Conservation (phyloP, 2,797 vertebrate genomes). For the Cynopterus sphinx region DNA sequence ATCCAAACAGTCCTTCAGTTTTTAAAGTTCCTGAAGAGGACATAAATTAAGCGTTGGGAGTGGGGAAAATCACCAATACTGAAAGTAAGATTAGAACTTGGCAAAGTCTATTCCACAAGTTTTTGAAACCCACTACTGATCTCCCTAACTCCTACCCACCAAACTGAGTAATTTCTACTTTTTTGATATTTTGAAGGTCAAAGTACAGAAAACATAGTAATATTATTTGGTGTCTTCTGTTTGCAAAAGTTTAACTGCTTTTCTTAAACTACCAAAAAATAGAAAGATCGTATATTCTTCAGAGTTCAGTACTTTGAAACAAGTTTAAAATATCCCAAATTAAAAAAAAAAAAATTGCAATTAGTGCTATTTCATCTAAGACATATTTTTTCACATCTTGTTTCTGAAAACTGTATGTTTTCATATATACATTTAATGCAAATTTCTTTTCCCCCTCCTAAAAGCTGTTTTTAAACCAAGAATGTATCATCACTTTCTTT, state of each 20-base stretch:
- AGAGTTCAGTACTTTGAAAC: neutral
- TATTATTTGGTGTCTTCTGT: neutral
- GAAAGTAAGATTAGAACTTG: slow-evolving; percentile 23
- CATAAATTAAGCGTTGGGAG: neutral
- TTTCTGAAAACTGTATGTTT: slow-evolving; percentile 43
- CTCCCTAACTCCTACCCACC: neutral
- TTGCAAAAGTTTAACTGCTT: neutral
- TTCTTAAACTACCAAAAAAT: neutral
- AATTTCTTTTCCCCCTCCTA: neutral
- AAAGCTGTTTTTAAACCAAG: slow-evolving; percentile 37
- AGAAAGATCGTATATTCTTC: neutral
- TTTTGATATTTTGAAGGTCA: slow-evolving; percentile 12
- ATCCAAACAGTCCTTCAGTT: neutral
- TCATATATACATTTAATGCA: slow-evolving; percentile 27
- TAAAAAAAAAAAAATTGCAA: slow-evolving; percentile 15
- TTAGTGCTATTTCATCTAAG: neutral
- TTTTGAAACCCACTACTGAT: neutral
- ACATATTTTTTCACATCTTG: slow-evolving; percentile 1
- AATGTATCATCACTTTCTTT: neutral
- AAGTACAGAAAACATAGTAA: neutral
- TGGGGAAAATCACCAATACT: neutral
- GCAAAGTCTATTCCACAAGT: neutral
- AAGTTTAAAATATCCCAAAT: slow-evolving; percentile 11
- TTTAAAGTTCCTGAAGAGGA: slow-evolving; percentile 38
- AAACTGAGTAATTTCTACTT: neutral